Evolutionary conservation across 2,113 vertebrate genomes (phyloP).

Genomic region (Tetrax tetrax): DNA sequence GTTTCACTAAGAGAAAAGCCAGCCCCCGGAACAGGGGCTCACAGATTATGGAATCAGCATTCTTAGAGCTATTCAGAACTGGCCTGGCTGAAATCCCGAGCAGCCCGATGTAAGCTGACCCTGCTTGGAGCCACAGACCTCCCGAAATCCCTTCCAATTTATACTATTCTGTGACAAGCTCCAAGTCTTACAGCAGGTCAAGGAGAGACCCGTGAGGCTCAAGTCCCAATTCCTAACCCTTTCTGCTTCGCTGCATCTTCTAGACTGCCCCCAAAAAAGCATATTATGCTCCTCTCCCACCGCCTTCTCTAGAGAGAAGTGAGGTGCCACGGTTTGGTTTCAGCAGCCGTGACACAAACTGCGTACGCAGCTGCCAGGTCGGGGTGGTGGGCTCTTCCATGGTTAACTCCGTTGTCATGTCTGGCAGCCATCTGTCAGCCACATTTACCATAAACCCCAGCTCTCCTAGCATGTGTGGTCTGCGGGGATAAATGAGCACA

Average conservation of each 20-base stretch:
- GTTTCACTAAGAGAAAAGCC: rapidly evolving
- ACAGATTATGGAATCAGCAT: background rate
- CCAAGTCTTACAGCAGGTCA: background rate
- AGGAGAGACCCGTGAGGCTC: background rate
- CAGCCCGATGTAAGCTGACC: background rate
- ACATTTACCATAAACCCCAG: background rate
- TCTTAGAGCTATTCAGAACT: background rate
- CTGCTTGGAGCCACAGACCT: background rate
- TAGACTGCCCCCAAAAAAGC: background rate
- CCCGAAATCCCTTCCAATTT: background rate
- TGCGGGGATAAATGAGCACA: background rate
- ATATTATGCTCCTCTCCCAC: background rate
- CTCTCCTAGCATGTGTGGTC: constrained; percentile 19
- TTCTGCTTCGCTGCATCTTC: background rate
- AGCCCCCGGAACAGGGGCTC: background rate
- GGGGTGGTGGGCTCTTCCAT: background rate
- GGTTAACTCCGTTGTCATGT: background rate
- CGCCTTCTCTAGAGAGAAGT: too few relatives aligned
- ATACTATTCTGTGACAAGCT: rapidly evolving
- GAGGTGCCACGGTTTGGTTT: background rate
- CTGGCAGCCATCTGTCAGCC: constrained; percentile 22
- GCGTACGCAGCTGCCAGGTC: background rate
- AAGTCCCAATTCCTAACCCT: background rate
- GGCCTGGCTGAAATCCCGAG: background rate
- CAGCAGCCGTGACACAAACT: background rate